phyloP scores from a whole-genome alignment of 2,888 invertebrate species.

The Poecilobothrus nobilitatus region DNA sequence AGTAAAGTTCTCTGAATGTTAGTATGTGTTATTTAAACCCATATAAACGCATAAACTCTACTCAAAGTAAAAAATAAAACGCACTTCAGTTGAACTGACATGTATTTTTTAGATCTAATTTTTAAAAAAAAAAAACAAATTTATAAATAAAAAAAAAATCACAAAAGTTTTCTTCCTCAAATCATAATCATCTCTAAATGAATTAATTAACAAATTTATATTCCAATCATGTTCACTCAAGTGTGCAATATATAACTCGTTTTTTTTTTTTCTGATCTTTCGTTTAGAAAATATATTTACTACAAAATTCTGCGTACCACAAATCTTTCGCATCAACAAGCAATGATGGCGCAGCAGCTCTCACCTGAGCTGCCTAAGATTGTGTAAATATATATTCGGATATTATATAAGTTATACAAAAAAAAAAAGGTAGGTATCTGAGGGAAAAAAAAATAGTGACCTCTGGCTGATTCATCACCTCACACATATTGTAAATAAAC shows the following conservation, averaged over 20 bases:
- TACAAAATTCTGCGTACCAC: not conserved
- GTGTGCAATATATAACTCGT: not conserved
- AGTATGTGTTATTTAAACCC: too few relatives aligned
- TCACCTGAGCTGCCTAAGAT: not conserved
- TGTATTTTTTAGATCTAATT: too few relatives aligned
- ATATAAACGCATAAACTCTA: too few relatives aligned
- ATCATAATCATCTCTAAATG: not conserved
- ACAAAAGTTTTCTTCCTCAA: too few relatives aligned
- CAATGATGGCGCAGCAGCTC: not conserved
- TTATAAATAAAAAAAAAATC: too few relatives aligned
- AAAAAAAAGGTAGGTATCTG: too few relatives aligned
- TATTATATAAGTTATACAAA: not conserved
- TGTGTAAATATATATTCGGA: not conserved
- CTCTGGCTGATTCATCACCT: not conserved
- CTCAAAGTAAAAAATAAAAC: too few relatives aligned
- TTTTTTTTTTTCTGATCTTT: not conserved
- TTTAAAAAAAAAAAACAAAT: too few relatives aligned
- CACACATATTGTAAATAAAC: not conserved
- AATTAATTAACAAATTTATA: conserved; percentile 3
- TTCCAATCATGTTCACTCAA: not conserved
- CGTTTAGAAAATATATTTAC: too few relatives aligned
- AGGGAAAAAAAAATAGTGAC: not conserved
- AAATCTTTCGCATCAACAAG: not conserved
- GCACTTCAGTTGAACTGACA: too few relatives aligned
- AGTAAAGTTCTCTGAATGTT: too few relatives aligned